A percentile compares a stretch with the other conserved stretches of the same genome.
phyloP scores from a whole-genome alignment of 2,113 vertebrate species.

The Chaetorhynchus papuensis region DNA sequence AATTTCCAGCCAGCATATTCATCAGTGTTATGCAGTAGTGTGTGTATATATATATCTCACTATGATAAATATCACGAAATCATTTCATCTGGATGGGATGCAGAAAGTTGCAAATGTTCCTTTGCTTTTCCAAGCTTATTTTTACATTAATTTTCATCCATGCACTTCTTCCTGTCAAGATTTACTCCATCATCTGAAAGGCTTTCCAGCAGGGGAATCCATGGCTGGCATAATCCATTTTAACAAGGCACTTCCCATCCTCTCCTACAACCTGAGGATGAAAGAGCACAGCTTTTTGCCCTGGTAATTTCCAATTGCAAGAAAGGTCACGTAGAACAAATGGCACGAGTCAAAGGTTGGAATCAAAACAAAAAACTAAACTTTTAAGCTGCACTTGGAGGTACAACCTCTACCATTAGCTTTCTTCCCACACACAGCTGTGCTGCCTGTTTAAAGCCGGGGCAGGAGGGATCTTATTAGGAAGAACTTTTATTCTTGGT shows the following conservation, averaged over 20 bases:
- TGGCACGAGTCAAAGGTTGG: neutral
- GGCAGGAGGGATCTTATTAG: neutral
- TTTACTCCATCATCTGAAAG: neutral
- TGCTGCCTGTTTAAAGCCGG: neutral
- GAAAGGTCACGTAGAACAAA: constrained; percentile 29
- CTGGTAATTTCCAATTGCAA: constrained; percentile 15
- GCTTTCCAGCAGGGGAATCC: neutral
- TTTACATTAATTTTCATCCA: neutral
- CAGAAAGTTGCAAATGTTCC: neutral
- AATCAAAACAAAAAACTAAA: constrained; percentile 38
- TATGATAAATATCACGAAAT: neutral
- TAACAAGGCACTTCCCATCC: neutral
- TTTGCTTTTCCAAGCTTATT: neutral
- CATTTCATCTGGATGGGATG: neutral
- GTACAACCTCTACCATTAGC: neutral
- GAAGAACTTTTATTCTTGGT: neutral
- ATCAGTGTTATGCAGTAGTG: neutral
- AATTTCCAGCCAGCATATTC: neutral
- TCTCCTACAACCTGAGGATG: neutral
- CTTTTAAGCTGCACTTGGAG: neutral
- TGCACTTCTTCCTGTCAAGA: neutral
- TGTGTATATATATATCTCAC: neutral
- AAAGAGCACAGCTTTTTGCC: constrained; percentile 19
- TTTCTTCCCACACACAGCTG: neutral
- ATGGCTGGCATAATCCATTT: constrained; percentile 10